Conservation (phyloP, 30 jellyfish, hydroid and myxozoan species). For the Haliclystus octoradiatus region DNA sequence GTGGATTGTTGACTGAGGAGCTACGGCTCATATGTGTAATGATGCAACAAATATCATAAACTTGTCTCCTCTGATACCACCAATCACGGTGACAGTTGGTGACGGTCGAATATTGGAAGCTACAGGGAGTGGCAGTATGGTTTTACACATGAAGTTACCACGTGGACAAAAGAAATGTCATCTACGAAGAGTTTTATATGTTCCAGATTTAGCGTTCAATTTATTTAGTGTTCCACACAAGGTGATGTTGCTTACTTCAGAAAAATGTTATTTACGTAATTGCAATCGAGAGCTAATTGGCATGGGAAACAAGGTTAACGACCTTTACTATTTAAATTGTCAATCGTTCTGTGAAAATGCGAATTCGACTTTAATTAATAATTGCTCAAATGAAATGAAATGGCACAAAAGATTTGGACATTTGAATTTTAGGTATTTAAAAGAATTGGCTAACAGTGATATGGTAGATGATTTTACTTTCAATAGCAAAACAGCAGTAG, state of each 20-base stretch:
- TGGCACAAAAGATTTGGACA: neutral
- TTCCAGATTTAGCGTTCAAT: neutral
- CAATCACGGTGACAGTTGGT: neutral
- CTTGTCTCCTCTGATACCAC: neutral
- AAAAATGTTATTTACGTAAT: neutral
- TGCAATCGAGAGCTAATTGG: neutral
- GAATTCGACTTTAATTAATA: neutral
- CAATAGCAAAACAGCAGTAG: no score
- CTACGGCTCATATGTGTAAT: slow-evolving; percentile 36
- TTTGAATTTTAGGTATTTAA: no score
- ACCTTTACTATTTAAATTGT: neutral
- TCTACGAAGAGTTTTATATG: neutral
- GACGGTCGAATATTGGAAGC: neutral
- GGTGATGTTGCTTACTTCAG: neutral
- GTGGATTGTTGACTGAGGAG: slow-evolving; percentile 56
- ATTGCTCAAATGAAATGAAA: neutral
- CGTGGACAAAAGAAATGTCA: slow-evolving; percentile 7
- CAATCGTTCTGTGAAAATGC: neutral
- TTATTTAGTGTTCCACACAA: neutral
- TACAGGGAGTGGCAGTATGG: slow-evolving; percentile 11
- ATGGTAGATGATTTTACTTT: no score
- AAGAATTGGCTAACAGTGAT: no score
- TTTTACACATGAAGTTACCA: slow-evolving; percentile 7
- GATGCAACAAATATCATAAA: neutral
- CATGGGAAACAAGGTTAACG: neutral